Percentiles rank a stretch among this genome's conserved stretches.
Conservation (phyloP, 1,140 invertebrate genomes). For the Camponotus pennsylvanicus region DNA sequence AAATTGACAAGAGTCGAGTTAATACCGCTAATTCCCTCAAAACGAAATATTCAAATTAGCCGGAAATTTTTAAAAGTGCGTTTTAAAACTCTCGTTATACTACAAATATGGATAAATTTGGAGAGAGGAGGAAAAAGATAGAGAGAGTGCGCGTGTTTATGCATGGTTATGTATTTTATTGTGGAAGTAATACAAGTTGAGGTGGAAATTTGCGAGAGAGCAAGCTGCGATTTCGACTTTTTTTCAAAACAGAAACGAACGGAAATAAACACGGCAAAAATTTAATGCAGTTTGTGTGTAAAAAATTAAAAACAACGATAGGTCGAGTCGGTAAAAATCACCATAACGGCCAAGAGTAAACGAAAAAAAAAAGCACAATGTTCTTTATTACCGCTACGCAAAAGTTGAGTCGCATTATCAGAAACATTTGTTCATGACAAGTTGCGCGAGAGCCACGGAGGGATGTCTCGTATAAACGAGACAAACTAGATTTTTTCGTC, state of each 20-base stretch:
- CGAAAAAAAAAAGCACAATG: background rate
- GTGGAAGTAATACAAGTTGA: background rate
- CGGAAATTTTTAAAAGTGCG: background rate
- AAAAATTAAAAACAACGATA: constrained; percentile 39
- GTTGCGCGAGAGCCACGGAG: constrained; percentile 5
- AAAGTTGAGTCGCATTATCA: constrained; percentile 52
- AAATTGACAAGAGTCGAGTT: background rate
- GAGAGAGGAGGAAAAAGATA: background rate
- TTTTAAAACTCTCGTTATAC: background rate
- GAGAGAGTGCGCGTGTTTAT: background rate
- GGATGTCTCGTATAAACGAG: constrained; percentile 18
- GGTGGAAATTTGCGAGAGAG: constrained; percentile 1
- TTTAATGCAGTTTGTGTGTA: constrained; percentile 38
- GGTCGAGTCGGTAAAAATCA: background rate
- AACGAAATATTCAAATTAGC: background rate
- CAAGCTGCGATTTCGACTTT: constrained; percentile 38
- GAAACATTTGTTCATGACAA: constrained; percentile 44
- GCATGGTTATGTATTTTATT: no score
- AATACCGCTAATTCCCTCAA: constrained; percentile 18
- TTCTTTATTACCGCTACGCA: constrained; percentile 41
- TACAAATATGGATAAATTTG: background rate
- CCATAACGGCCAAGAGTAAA: background rate
- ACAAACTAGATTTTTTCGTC: constrained; percentile 32
- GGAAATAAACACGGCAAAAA: constrained; percentile 33
- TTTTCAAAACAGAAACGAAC: constrained; percentile 12